Conservation (phyloP, 2,797 vertebrate species). For the Gephyroberyx darwinii region DNA sequence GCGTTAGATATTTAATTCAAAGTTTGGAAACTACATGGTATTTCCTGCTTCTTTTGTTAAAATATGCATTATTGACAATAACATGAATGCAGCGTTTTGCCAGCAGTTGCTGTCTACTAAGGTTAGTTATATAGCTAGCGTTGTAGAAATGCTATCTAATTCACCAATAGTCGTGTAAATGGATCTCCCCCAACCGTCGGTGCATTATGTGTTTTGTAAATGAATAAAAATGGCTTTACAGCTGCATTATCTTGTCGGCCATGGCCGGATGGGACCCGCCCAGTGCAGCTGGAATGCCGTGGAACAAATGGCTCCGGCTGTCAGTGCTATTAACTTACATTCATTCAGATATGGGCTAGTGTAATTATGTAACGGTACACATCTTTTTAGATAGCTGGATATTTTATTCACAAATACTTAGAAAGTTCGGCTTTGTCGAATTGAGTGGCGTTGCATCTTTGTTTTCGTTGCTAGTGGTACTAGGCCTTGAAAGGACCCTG, state of each 20-base stretch:
- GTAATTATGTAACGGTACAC: slow-evolving; percentile 7
- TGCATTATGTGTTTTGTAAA: not conserved
- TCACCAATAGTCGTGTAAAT: fast-evolving
- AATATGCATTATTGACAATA: not conserved
- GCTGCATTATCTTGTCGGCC: slow-evolving; percentile 33
- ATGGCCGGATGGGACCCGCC: slow-evolving; percentile 68
- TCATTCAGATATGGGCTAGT: not conserved
- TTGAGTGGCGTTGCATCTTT: not conserved
- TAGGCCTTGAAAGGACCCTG: no score
- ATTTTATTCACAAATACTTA: not conserved
- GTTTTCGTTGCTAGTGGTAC: not conserved
- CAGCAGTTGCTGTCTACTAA: not conserved
- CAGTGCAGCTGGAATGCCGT: slow-evolving; percentile 47
- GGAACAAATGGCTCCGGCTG: slow-evolving; percentile 56
- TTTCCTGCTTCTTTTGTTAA: not conserved
- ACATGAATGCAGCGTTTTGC: not conserved
- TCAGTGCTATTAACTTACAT: slow-evolving; percentile 12
- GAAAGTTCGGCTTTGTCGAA: not conserved
- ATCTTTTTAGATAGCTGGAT: not conserved
- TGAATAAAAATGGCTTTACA: not conserved
- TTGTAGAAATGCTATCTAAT: not conserved
- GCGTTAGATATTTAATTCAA: no score
- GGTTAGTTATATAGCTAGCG: not conserved
- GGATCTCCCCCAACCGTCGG: fast-evolving
- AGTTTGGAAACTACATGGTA: not conserved